Conservation (phyloP, 2,113 vertebrate species). For the Ceuthmochares aereus region DNA sequence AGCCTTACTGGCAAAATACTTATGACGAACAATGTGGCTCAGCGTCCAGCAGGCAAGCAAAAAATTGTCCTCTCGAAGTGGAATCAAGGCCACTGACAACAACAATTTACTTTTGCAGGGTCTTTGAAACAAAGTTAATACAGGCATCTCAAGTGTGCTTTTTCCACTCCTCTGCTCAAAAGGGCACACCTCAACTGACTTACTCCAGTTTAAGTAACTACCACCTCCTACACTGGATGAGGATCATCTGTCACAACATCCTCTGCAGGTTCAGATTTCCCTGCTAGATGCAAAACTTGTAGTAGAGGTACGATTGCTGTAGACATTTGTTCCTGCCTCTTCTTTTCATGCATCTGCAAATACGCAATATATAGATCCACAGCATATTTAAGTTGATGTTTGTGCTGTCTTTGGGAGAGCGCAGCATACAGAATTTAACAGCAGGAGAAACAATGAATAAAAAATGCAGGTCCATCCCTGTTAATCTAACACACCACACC, state of each 20-base stretch:
- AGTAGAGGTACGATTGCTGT: background rate
- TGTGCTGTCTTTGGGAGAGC: background rate
- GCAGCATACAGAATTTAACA: background rate
- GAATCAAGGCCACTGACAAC: background rate
- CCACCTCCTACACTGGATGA: background rate
- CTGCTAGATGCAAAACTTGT: background rate
- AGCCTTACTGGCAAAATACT: background rate
- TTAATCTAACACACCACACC: background rate
- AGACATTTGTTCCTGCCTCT: background rate
- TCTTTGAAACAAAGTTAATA: background rate
- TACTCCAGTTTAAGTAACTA: background rate
- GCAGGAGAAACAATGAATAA: background rate
- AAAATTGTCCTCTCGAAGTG: background rate
- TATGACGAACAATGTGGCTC: background rate
- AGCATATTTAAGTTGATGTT: background rate
- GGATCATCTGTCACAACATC: background rate
- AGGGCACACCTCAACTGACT: background rate
- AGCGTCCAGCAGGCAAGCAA: background rate
- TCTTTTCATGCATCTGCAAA: background rate
- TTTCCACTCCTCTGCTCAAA: background rate
- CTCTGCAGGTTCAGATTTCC: background rate
- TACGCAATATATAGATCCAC: fast-evolving
- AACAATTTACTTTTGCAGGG: background rate
- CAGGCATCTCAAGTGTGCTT: background rate
- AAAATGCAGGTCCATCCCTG: background rate